Percentiles rank a stretch among this genome's conserved stretches.
Evolutionary conservation across 2,888 invertebrate genomes (phyloP).

Genomic region (Tanypteryx hageni): DNA sequence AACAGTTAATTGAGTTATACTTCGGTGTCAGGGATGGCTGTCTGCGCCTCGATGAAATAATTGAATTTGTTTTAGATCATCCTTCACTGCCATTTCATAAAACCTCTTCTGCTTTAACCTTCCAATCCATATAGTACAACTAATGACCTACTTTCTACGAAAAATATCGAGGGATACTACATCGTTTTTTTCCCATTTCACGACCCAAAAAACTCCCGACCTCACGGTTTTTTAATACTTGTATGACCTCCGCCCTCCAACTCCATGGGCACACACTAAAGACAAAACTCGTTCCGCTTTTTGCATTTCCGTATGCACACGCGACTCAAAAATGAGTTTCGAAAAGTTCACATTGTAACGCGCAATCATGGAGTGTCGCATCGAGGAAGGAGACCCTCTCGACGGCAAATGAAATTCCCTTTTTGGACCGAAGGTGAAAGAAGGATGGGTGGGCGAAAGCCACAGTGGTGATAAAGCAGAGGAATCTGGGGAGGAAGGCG

Average conservation of each 20-base stretch:
- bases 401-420: slow-evolving; percentile 23
- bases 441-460: neutral
- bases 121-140: no score
- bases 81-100: no score
- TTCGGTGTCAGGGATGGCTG: no score
- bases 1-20: no score
- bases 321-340: slow-evolving; percentile 29
- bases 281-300: slow-evolving; percentile 2
- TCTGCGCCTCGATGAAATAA: no score
- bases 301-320: slow-evolving; percentile 34
- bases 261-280: neutral
- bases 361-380: slow-evolving; percentile 22
- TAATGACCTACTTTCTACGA: neutral
- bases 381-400: neutral
- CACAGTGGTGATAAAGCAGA: slow-evolving; percentile 18
- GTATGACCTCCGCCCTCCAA: neutral
- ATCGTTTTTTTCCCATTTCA: neutral
- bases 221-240: neutral
- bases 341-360: slow-evolving; percentile 36
- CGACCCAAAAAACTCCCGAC: neutral
- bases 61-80: no score
- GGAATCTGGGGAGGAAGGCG: neutral
- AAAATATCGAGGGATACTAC: neutral
- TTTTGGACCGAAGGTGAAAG: neutral
- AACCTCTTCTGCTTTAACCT: no score